Evolutionary conservation across 2,888 invertebrate genomes (phyloP).

Genomic region (Sesia bembeciformis): DNA sequence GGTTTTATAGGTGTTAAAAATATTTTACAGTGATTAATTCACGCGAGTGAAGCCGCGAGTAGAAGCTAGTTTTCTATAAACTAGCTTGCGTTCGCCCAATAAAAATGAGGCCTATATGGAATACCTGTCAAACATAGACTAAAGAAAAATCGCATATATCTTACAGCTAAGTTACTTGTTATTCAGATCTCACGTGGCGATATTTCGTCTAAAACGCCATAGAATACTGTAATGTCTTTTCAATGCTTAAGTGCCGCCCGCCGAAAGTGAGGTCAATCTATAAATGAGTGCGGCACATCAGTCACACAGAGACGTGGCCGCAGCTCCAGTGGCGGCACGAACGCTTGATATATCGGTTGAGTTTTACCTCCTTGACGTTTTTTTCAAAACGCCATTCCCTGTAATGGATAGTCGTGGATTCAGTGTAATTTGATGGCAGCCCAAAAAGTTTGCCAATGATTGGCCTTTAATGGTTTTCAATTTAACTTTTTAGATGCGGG

Average conservation of each 20-base stretch:
- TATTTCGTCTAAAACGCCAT: no score
- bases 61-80: no score
- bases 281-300: slow-evolving; percentile 57
- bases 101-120: no score
- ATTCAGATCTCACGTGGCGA: no score
- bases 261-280: slow-evolving; percentile 57
- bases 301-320: slow-evolving; percentile 37
- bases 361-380: slow-evolving; percentile 55
- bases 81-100: no score
- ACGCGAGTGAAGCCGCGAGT: no score
- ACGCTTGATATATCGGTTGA: slow-evolving; percentile 46
- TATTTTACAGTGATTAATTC: no score
- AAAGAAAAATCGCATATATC: no score
- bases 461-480: slow-evolving; percentile 56
- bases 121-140: no score
- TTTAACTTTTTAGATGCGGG: slow-evolving; percentile 51
- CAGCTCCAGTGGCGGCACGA: slow-evolving; percentile 25
- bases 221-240: no score
- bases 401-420: slow-evolving; percentile 48
- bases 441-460: slow-evolving; percentile 40
- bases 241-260: slow-evolving; percentile 22
- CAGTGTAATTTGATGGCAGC: slow-evolving; percentile 37
- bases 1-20: no score
- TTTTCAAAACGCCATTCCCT: slow-evolving; percentile 46
- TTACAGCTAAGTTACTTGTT: no score